Base-by-base conservation (phyloP, 2,113 vertebrate genomes). In the Apistogramma diplotaenia region DNA sequence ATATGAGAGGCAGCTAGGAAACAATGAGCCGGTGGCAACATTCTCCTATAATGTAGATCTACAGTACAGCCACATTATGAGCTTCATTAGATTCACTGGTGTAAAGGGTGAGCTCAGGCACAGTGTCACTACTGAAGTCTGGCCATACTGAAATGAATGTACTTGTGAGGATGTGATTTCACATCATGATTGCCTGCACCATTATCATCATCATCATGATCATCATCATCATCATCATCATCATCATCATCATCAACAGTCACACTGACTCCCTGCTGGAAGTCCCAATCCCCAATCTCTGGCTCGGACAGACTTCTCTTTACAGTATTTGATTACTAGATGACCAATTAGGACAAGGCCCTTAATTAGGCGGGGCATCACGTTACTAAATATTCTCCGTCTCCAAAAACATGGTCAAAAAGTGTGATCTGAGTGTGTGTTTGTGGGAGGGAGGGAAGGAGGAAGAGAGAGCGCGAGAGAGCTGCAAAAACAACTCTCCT, bases 161-260 rank as follows among this genome's bases (percentile, higher is more conserved):
- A 70, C 65, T 70, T 70, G 65, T 4, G 6, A 51, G 16, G 43
- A 74, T 86, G 84, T 87, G 62, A 67, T 65, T 87, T 57, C 59
- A 60, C 57, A 54, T 81, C 55, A 82, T 86, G 77, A 79, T 62
- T 87, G 71, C 78, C 73, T 62, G 74, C 80, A 89, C 81, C 55
- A 84, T 61, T 61, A 90, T 65, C 56, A 84, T 57, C 56, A 75
- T 19, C 78, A 43, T 13, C 75, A 79, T 59, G 78, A 77, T 65
- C 74, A 82, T 51, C 40, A 78, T n/a, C n/a, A n/a, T n/a, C 33
- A 35, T 33, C 33, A 31, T 31, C 29, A 31, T 31, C 29, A 31
- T 33, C 31, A 35, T 19, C 78, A 46, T 10, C 58, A 70, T 58
- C 76, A 78, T 61, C 61, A 82, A 55, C 25, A 67, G 23, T 55